Evolutionary conservation across 2,113 vertebrate genomes (phyloP).

Genomic region (Natator depressus): DNA sequence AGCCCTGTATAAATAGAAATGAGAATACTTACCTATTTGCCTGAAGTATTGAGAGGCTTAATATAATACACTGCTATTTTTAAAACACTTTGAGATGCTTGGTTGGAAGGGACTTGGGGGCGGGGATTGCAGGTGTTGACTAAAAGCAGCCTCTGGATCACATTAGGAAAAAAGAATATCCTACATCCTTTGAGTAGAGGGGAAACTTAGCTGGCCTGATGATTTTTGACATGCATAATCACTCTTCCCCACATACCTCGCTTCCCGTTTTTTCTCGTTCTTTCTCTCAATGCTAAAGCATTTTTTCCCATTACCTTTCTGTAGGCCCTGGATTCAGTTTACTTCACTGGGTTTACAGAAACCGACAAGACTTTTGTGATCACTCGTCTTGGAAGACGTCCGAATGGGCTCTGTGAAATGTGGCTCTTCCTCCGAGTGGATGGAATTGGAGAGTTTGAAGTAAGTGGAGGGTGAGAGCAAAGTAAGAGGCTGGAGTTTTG

Average conservation of each 20-base stretch:
- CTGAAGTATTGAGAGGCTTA: neutral
- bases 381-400: conserved; percentile 43
- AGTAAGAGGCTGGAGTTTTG: neutral
- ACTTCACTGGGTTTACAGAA: conserved; percentile 65
- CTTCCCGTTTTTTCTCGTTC: neutral
- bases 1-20: neutral
- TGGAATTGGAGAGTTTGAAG: conserved; percentile 66
- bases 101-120: neutral
- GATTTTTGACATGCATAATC: neutral
- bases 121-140: neutral
- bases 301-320: neutral
- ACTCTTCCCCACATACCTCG: neutral
- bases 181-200: neutral
- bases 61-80: neutral
- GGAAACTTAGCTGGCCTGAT: neutral
- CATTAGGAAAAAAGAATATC: neutral
- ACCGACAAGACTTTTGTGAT: conserved; percentile 55
- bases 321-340: conserved; percentile 60
- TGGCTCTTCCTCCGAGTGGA: conserved; percentile 71
- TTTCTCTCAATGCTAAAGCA: neutral
- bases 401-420: conserved; percentile 49
- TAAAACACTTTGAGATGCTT: neutral
- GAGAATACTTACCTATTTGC: neutral
- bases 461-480: neutral
- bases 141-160: neutral